A percentile compares a stretch with the other conserved stretches of the same genome.
Evolutionary conservation across 2,797 vertebrate genomes (phyloP).

Genomic region (Trichosurus vulpecula): DNA sequence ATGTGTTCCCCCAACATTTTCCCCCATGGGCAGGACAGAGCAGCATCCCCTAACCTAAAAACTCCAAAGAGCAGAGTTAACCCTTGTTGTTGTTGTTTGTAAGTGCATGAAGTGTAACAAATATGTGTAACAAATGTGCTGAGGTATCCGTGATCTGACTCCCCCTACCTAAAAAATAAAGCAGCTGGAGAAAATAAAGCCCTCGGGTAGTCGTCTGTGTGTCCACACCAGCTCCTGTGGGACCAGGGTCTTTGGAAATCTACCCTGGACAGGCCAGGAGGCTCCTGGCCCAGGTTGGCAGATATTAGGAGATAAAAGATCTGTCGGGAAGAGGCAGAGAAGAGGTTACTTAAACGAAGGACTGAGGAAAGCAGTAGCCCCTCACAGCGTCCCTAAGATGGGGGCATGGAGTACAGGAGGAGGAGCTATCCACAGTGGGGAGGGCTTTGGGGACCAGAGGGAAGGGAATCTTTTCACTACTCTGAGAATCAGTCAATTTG

Average conservation of each 20-base stretch:
- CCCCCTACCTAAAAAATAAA: not conserved
- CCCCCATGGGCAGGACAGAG: not conserved
- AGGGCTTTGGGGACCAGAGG: too few relatives aligned
- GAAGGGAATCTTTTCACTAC: not conserved
- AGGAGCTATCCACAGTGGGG: too few relatives aligned
- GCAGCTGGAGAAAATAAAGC: not conserved
- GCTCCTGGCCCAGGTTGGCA: too few relatives aligned
- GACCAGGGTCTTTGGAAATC: not conserved
- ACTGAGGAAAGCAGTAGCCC: not conserved
- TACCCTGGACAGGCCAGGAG: not conserved
- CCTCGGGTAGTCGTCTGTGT: not conserved
- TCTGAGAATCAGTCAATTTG: not conserved
- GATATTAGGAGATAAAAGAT: not conserved
- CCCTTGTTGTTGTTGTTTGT: not conserved
- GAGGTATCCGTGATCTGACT: not conserved
- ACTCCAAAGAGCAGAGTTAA: not conserved
- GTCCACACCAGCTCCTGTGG: not conserved
- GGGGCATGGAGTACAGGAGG: not conserved
- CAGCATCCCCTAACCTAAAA: not conserved
- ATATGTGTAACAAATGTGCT: not conserved
- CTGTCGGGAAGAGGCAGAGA: not conserved
- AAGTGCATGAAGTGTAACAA: not conserved
- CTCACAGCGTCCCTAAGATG: not conserved
- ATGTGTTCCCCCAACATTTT: not conserved
- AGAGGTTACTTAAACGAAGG: too few relatives aligned